These are phyloP conservation scores for Acropora yongei DNA, from an alignment of 64 coral and sea anemone species.

Conservation along the genomic window DNA sequence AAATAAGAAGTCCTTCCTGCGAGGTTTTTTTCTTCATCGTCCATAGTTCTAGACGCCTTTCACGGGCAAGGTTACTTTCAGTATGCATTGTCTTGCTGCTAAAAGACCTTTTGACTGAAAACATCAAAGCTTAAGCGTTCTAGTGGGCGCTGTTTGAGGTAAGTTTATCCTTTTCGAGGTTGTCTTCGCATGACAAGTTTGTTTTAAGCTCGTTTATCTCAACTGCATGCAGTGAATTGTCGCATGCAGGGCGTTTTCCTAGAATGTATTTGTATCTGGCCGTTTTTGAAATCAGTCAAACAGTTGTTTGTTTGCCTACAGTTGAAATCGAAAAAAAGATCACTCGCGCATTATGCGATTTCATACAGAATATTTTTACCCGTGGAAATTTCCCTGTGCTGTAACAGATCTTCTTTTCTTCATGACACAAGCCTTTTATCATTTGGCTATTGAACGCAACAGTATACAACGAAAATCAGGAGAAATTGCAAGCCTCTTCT, in stretches of 20 bases:
- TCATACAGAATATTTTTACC: background rate
- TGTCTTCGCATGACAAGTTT: background rate
- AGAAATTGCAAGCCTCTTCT: background rate
- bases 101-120: background rate
- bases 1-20: background rate
- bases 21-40: conserved; percentile 8
- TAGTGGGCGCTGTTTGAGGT: conserved; percentile 15
- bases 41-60: conserved; percentile 10
- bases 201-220: conserved; percentile 25
- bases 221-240: background rate
- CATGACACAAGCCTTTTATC: conserved; percentile 46
- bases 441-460: conserved; percentile 35
- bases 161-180: conserved; percentile 25
- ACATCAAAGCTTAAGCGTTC: background rate
- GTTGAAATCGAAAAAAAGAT: background rate
- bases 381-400: background rate
- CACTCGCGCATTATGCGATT: background rate
- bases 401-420: conserved; percentile 1
- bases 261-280: background rate
- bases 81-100: background rate
- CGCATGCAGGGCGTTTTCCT: conserved; percentile 15
- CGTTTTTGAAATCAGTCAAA: background rate
- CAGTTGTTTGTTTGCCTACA: background rate
- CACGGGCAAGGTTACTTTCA: conserved; percentile 2
- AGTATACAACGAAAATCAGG: conserved; percentile 20